Base-by-base conservation (phyloP, 92 coral and sea anemone species). In the Zoanthus solanderi region DNA sequence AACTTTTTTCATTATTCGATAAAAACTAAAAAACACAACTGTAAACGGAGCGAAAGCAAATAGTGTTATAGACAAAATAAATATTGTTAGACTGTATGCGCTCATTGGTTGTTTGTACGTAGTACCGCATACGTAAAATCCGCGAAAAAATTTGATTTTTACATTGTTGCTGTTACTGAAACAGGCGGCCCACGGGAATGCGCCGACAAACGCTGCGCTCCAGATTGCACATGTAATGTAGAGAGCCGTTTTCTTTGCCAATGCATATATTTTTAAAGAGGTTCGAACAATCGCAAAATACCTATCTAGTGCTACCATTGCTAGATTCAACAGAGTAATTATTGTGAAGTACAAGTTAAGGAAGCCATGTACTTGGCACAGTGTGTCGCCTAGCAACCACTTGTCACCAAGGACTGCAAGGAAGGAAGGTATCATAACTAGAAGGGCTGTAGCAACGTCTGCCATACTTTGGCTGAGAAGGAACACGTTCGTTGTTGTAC, bases 341-440 rank as follows among this genome's bases (percentile, higher is more conserved):
- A 88, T 90, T 12, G 98, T 93, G 68, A 95, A 95, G 83, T 77
- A 92, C 95, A 93, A 82, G 94, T 95, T 95, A 15, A 93, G 88
- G 71, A 93, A 93, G 0, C 87, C 84, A 44, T 85, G 88, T 2
- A 80, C 94, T 9, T 48, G 34, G 78, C 95, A 92, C 66, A 92
- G 15, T 1, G 47, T 58, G 15, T 90, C 78, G 15, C 96, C 94
- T 37, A 93, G 85, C 16, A 92, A 79, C 98, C 98, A 95, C 1
- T 87, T 85, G 58, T 90, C 95, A 12, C 74, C 17, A 5, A 85
- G 87, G 54, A 95, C 95, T 48, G 98, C 93, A 28, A 89, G 71
- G 13, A 88, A 71, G 1, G 96, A 95, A 15, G 90, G 83, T 16
- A 94, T 92, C 30, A 92, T 86, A 4, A 95, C 96, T 0, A 95